Percentiles rank a stretch among this genome's conserved stretches.
These are phyloP conservation scores for Nymphalis urticae DNA, from an alignment of 2,888 invertebrate species.

Conservation along the genomic window DNA sequence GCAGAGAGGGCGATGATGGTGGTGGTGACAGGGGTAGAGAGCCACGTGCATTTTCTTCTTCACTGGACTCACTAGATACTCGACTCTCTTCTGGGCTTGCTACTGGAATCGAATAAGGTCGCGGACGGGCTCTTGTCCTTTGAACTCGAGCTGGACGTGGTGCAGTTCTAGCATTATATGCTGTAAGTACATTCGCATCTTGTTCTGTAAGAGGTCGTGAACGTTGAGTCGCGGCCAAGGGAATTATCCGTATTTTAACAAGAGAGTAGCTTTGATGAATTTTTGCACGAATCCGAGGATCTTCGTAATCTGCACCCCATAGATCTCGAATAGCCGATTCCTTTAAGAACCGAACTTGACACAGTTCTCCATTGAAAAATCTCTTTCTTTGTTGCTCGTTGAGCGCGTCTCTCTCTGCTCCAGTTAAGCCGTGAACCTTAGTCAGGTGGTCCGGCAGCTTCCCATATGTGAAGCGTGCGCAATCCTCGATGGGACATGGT, in stretches of 20 bases:
- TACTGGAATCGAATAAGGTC: conserved; percentile 68
- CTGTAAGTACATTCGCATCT: conserved; percentile 77
- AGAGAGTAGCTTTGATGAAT: conserved; percentile 77
- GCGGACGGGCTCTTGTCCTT: conserved; percentile 60
- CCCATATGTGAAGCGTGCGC: conserved; percentile 78
- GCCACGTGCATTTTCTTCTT: conserved; percentile 71
- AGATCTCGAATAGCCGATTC: conserved; percentile 78
- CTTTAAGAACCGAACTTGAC: conserved; percentile 76
- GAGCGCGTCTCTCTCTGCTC: conserved; percentile 73
- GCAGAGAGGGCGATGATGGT: conserved; percentile 72
- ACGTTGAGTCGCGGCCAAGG: conserved; percentile 72
- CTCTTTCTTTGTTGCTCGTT: conserved; percentile 78
- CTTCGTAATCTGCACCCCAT: conserved; percentile 77
- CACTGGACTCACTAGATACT: conserved; percentile 75
- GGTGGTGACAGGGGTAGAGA: conserved; percentile 72
- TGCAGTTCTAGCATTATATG: conserved; percentile 77
- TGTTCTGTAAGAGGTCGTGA: conserved; percentile 75
- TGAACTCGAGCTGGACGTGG: conserved; percentile 70
- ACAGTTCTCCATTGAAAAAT: conserved; percentile 80
- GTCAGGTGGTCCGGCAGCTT: conserved; percentile 78
- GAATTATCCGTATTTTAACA: conserved; percentile 78
- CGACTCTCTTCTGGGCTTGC: conserved; percentile 59
- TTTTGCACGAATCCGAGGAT: conserved; percentile 73
- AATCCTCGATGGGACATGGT: conserved; percentile 79
- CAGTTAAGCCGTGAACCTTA: conserved; percentile 76